These are phyloP conservation scores for Rhagium mordax DNA, from an alignment of 2,888 invertebrate genomes.

Conservation along the genomic window DNA sequence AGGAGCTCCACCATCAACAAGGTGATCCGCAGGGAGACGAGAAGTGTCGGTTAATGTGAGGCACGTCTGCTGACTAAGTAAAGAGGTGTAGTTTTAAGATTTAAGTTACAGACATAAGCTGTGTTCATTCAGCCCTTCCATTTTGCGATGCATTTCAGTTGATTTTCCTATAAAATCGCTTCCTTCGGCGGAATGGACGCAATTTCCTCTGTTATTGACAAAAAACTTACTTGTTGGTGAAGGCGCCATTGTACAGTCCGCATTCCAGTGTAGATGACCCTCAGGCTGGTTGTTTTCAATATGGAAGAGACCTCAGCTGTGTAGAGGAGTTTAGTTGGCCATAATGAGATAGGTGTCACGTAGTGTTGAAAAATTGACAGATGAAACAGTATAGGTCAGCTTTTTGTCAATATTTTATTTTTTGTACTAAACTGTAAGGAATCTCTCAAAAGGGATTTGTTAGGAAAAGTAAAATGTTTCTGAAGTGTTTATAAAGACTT, in stretches of 20 bases:
- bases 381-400: conserved; percentile 25
- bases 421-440: conserved; percentile 45
- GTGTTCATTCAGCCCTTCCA: conserved; percentile 39
- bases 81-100: conserved; percentile 18
- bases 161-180: conserved; percentile 23
- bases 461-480: conserved; percentile 15
- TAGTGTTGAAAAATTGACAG: conserved; percentile 13
- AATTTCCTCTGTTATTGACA: conserved; percentile 47
- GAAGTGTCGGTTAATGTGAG: conserved; percentile 74
- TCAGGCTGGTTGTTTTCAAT: neutral
- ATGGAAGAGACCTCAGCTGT: neutral
- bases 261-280: conserved; percentile 19
- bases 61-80: conserved; percentile 13
- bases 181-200: conserved; percentile 38
- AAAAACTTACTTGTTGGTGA: conserved; percentile 39
- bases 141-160: conserved; percentile 23
- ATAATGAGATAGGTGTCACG: conserved; percentile 1
- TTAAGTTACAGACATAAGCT: conserved; percentile 38
- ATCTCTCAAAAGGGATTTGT: conserved; percentile 35
- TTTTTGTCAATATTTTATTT: conserved; percentile 52
- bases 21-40: conserved; percentile 73
- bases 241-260: neutral
- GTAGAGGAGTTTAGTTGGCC: neutral
- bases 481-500: conserved; percentile 51
- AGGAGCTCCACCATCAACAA: conserved; percentile 73